Evolutionary conservation across 37 sponge, comb jelly and placozoan genomes (phyloP).

Genomic region (Cladorhizidae sp.): DNA sequence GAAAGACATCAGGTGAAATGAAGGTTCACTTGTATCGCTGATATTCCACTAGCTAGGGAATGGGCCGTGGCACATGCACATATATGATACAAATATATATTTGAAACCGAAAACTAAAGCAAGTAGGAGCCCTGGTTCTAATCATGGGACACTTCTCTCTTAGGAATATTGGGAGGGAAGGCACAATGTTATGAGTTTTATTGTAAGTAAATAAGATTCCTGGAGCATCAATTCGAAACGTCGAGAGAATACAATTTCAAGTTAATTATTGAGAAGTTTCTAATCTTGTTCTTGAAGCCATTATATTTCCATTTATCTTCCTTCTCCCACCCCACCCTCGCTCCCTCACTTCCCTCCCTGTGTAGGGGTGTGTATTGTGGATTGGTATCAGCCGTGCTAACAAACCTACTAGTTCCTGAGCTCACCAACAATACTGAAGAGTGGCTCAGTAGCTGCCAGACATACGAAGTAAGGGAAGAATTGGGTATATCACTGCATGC

Average conservation of each 20-base stretch:
- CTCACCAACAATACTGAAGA: conserved; percentile 74
- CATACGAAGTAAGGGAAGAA: conserved; percentile 88
- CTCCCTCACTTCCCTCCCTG: background rate
- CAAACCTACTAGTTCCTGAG: conserved; percentile 59
- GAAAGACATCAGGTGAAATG: conserved; percentile 80
- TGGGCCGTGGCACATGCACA: background rate
- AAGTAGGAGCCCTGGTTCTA: no score
- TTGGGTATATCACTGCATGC: no score
- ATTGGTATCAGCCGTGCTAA: conserved; percentile 71
- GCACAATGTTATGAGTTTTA: no score
- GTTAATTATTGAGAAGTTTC: background rate
- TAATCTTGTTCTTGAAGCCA: background rate
- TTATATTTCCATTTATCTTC: background rate
- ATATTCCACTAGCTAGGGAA: background rate
- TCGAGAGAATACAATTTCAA: no score
- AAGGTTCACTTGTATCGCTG: background rate
- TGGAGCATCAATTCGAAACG: no score
- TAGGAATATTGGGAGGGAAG: no score
- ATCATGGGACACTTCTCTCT: no score
- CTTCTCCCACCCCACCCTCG: conserved; percentile 12
- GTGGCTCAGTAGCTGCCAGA: conserved; percentile 94
- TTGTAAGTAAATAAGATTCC: no score
- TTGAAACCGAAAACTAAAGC: no score
- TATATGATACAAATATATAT: background rate
- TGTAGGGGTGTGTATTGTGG: conserved; percentile 92